phyloP scores from a whole-genome alignment of 2,888 invertebrate genomes.

The Monochamus alternatus region DNA sequence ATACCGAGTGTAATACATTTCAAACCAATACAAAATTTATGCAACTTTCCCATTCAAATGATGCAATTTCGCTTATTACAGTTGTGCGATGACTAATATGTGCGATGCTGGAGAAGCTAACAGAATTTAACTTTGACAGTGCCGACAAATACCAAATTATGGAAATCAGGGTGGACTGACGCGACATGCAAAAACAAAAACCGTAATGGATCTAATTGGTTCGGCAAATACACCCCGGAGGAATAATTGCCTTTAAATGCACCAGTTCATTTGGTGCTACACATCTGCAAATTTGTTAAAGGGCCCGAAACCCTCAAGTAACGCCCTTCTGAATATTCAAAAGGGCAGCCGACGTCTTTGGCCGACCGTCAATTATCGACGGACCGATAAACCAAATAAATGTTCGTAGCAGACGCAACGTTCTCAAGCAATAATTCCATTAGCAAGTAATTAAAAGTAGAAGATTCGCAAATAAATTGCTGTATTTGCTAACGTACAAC shows the following conservation, averaged over 20 bases:
- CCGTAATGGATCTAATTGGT: constrained; percentile 43
- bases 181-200: not conserved
- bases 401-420: constrained; percentile 23
- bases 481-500: no score
- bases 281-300: constrained; percentile 51
- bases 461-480: no score
- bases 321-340: constrained; percentile 42
- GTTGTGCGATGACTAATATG: no score
- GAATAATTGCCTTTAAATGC: constrained; percentile 48
- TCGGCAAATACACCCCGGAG: constrained; percentile 48
- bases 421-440: no score
- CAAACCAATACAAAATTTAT: no score
- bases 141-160: not conserved
- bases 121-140: no score
- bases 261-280: constrained; percentile 48
- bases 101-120: no score
- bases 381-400: constrained; percentile 44
- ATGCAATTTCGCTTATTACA: no score
- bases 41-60: no score
- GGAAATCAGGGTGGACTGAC: not conserved
- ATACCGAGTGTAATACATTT: no score
- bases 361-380: constrained; percentile 47
- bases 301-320: constrained; percentile 46
- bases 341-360: constrained; percentile 44
- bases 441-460: no score